These are phyloP conservation scores for Eleutherodactylus coqui DNA, from an alignment of 2,797 vertebrate genomes.

Conservation along the genomic window DNA sequence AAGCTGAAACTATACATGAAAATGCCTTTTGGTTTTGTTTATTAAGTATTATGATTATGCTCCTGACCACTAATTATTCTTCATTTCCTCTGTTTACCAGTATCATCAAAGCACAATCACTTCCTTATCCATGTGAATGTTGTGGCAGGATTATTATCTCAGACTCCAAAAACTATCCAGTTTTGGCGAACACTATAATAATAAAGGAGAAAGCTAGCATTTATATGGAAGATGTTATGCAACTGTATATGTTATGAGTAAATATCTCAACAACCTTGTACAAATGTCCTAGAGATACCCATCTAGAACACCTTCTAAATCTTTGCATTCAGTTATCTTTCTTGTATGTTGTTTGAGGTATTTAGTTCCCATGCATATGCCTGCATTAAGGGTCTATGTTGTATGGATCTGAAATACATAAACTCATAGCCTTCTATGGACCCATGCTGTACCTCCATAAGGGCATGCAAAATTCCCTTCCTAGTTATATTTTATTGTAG, in stretches of 20 bases:
- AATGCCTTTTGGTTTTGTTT: constrained; percentile 23
- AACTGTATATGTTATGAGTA: constrained; percentile 8
- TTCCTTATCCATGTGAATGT: constrained; percentile 40
- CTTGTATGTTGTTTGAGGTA: background rate
- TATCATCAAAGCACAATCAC: constrained; percentile 41
- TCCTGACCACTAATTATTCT: constrained; percentile 35
- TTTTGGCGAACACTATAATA: background rate
- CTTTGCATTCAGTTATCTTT: background rate
- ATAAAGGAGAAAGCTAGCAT: background rate
- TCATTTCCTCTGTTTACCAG: constrained; percentile 24
- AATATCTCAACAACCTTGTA: background rate
- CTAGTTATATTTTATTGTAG: too few relatives aligned
- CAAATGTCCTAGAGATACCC: background rate
- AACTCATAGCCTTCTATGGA: background rate
- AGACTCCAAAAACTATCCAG: background rate
- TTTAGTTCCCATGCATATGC: background rate
- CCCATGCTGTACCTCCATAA: background rate
- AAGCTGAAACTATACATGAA: constrained; percentile 9
- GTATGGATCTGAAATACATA: background rate
- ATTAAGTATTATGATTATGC: constrained; percentile 21
- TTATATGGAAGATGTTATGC: constrained; percentile 5
- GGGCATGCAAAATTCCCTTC: too few relatives aligned
- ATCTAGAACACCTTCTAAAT: background rate
- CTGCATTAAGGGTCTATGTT: background rate
- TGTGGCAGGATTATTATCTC: constrained; percentile 30